Conservation (phyloP, 2,888 invertebrate species). For the Meiosimyza decipiens region DNA sequence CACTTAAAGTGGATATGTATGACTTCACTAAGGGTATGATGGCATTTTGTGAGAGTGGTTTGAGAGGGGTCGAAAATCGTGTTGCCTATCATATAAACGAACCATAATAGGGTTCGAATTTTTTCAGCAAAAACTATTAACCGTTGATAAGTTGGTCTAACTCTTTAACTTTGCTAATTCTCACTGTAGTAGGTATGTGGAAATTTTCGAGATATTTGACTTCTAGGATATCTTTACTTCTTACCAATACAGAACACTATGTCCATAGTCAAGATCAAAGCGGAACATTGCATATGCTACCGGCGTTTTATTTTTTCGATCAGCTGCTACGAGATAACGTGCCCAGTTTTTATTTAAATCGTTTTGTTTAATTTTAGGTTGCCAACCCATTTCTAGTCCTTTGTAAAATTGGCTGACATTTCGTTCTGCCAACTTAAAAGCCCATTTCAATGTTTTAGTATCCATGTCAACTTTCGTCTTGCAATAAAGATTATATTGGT, state of each 20-base stretch:
- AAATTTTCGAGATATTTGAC: too few species aligned
- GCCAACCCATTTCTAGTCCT: constrained; percentile 72
- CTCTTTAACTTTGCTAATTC: too few species aligned
- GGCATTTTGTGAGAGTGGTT: too few species aligned
- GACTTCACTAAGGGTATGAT: too few species aligned
- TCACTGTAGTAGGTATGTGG: too few species aligned
- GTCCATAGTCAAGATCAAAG: constrained; percentile 77
- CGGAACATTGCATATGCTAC: constrained; percentile 81
- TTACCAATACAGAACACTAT: constrained; percentile 79
- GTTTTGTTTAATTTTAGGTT: constrained; percentile 72
- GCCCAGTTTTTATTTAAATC: constrained; percentile 76
- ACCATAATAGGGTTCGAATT: too few species aligned
- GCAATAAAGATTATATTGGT: constrained; percentile 53
- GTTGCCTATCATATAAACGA: too few species aligned
- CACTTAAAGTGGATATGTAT: too few species aligned
- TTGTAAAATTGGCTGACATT: constrained; percentile 64
- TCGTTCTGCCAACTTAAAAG: constrained; percentile 64
- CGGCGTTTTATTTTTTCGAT: constrained; percentile 63
- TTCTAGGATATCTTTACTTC: constrained; percentile 25
- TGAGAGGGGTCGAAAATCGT: too few species aligned
- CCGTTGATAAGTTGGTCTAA: too few species aligned
- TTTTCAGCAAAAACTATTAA: too few species aligned
- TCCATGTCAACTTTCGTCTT: constrained; percentile 61
- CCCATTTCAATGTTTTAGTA: constrained; percentile 62
- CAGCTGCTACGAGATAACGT: constrained; percentile 72